Evolutionary conservation across 1,140 invertebrate genomes (phyloP), one percentile per base, ranked within the genome.

Genomic region (Subanguina moxae): DNA sequence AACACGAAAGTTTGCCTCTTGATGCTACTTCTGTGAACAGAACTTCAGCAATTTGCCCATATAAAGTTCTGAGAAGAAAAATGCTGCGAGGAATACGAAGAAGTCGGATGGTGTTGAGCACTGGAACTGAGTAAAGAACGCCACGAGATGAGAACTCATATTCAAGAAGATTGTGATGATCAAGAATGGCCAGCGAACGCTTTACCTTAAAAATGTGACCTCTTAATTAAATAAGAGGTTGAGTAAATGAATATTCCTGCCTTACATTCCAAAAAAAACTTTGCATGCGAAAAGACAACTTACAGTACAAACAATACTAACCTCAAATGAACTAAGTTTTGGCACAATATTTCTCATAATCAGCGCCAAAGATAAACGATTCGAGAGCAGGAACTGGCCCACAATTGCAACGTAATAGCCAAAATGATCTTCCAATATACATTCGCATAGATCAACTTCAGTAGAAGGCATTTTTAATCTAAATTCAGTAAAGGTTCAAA

Each of bases 351-450:
- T 70, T 25, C 48, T 42, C 15, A 45, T 27, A 27, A 71, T 28
- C n/a, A 71, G 27, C 25, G 15, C 27, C 28, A 71, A 42, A n/a
- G 69, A 58, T 17, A 72, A 57, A 25, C 46, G 28, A n/a, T 73
- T 43, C 3, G 46, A 52, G 17, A 74, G 58, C 21, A 74, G 45
- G 17, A 59, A 42, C 19, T 52, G 23, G 17, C 68, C 73, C 48
- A 74, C 64, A 42, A 17, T 25, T 0, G 69, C 21, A n/a, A 74
- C 61, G 30, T 74, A 74, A 21, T 65, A 74, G 25, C 73, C 75
- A 59, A 74, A 74, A 63, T 74, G 64, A 57, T 74, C 73, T 58
- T 74, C 73, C 28, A 74, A 56, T 25, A 74, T 67, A 11, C 75
- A 57, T 8, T 43, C 62, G 59, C 76, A 76, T 19, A 74, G 25